Base-by-base conservation (phyloP, 2,888 invertebrate genomes). In the Nasonia oneida region DNA sequence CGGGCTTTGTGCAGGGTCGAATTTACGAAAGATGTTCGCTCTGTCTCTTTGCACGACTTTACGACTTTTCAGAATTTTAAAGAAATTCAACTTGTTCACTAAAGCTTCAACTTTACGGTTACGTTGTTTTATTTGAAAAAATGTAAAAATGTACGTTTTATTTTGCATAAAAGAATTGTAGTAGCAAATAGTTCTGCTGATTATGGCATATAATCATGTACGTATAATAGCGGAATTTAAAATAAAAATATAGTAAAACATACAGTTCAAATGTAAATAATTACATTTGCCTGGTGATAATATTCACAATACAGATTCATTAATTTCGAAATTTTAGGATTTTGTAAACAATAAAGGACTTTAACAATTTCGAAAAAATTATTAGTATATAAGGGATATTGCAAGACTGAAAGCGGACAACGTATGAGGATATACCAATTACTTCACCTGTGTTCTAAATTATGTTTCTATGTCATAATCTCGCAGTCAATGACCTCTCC, bases 381-480 rank as follows among this genome's bases (percentile, higher is more conserved):
- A 23, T 47, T 42, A 47, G 37, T 74, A n/a, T 5, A 37, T 5
- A 37, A 37, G 12, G 1, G 50, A n/a, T 39, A 23, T 77, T 77
- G 77, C 77, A 23, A 77, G 18, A 53, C 10, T 70, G 47, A 29
- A 23, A 70, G 80, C 33, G 39, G 53, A 10, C 53, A 70, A 33
- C 42, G 57, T n/a, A 61, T 61, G 78, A 64, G n/a, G 14, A 50
- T 79, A 79, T 33, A 70, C 33, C 53, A 80, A 80, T 80, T 67
- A 71, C 53, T n/a, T 80, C 71, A 71, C 42, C 53, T 37, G 50
- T 37, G 80, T 53, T 71, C 39, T 80, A 80, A 79, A 79, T 71
- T 71, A 80, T 71, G 80, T 80, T 80, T 80, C 33, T 80, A 80
- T 80, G 53, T 80, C 70, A 80, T 71, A 80, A 80, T 50, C 42